Conservation (phyloP, 2,113 vertebrate species). For the Caracal caracal region DNA sequence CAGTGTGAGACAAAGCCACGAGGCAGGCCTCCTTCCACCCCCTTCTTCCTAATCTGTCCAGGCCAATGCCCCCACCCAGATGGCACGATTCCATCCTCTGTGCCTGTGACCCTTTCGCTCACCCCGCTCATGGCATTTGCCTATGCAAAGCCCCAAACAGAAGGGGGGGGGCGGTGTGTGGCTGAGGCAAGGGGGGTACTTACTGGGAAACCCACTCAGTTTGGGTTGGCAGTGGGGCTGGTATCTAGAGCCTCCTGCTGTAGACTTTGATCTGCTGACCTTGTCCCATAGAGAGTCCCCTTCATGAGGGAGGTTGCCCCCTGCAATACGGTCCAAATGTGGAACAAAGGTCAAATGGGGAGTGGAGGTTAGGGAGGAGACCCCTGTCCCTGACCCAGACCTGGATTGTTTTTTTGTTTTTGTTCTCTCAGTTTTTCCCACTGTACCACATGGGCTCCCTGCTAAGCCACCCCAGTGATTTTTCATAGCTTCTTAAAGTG, state of each 20-base stretch:
- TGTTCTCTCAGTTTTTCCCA: neutral
- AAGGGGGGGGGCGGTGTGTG: neutral
- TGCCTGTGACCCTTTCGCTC: neutral
- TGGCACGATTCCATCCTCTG: neutral
- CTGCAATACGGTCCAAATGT: neutral
- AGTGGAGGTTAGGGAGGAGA: neutral
- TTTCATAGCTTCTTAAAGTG: neutral
- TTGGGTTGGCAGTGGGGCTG: neutral
- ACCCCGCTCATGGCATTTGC: slow-evolving; percentile 39
- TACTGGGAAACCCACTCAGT: neutral
- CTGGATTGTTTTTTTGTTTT: neutral
- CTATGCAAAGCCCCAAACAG: slow-evolving; percentile 64
- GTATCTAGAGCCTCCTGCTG: neutral
- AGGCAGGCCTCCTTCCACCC: neutral
- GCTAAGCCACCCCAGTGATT: neutral
- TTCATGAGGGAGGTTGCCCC: neutral
- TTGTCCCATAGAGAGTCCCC: neutral
- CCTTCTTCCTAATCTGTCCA: neutral
- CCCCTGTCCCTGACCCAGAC: neutral
- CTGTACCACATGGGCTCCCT: neutral
- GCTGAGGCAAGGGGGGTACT: neutral
- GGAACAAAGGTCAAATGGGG: neutral
- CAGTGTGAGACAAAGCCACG: neutral
- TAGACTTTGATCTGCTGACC: neutral
- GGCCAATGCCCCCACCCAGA: neutral